phyloP scores from a whole-genome alignment of 1,140 invertebrate species.

The Andrena cerasifolii region DNA sequence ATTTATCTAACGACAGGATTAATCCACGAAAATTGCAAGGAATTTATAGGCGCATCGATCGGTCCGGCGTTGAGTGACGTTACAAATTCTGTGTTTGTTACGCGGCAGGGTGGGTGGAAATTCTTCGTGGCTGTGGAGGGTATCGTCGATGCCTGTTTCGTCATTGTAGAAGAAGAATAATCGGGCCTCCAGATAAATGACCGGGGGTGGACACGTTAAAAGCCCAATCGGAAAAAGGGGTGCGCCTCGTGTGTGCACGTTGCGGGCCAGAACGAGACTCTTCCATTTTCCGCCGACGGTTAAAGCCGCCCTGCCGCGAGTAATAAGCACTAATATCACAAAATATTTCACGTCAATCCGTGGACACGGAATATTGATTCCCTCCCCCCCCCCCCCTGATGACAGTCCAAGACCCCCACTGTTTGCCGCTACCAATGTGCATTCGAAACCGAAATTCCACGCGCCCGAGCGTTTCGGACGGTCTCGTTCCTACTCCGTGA shows the following conservation, averaged over 20 bases:
- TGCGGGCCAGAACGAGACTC: slow-evolving; percentile 55
- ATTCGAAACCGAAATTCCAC: slow-evolving; percentile 76
- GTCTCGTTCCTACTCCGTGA: slow-evolving; percentile 69
- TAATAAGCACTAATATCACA: slow-evolving; percentile 77
- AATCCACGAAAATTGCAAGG: slow-evolving; percentile 24
- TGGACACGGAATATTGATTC: slow-evolving; percentile 75
- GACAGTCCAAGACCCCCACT: slow-evolving; percentile 60
- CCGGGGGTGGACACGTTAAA: slow-evolving; percentile 51
- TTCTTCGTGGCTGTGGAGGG: not conserved
- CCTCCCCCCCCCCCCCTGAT: no score
- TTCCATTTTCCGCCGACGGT: slow-evolving; percentile 57
- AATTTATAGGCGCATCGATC: not conserved
- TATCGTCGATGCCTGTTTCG: not conserved
- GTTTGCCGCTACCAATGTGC: slow-evolving; percentile 68
- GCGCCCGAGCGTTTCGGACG: slow-evolving; percentile 61
- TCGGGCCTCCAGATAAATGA: slow-evolving; percentile 35
- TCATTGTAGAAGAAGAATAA: slow-evolving; percentile 27
- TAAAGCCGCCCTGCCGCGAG: slow-evolving; percentile 66
- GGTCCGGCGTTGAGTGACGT: not conserved
- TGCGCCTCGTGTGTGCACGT: not conserved
- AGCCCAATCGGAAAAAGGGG: slow-evolving; percentile 45
- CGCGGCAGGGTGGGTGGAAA: not conserved
- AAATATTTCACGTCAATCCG: slow-evolving; percentile 78
- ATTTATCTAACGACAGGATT: slow-evolving; percentile 49
- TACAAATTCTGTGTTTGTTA: not conserved